Conservation (phyloP, 1,140 invertebrate genomes). For the Ganaspis sp. region DNA sequence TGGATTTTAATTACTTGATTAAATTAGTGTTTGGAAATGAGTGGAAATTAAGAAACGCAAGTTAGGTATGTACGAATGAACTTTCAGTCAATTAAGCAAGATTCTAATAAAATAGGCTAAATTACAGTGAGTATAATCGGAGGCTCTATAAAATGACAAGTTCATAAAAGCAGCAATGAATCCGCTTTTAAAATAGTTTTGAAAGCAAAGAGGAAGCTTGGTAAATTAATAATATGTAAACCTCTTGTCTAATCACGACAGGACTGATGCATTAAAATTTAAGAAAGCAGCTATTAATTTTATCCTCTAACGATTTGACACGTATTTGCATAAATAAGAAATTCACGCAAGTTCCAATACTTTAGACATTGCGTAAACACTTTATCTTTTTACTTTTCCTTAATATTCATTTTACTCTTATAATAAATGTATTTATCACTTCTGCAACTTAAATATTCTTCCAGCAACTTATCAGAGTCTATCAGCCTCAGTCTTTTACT, state of each 20-base stretch:
- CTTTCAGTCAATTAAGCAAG: too few relatives aligned
- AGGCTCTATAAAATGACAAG: neutral
- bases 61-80: too few relatives aligned
- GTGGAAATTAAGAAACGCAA: too few relatives aligned
- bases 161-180: neutral
- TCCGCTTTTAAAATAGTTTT: neutral
- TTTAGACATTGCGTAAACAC: neutral
- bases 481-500: slow-evolving; percentile 1
- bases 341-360: neutral
- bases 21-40: too few relatives aligned
- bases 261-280: neutral
- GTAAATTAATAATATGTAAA: too few relatives aligned
- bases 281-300: slow-evolving; percentile 17
- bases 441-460: slow-evolving; percentile 8
- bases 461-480: slow-evolving; percentile 20
- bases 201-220: too few relatives aligned
- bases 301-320: neutral
- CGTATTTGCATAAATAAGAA: slow-evolving; percentile 2
- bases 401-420: slow-evolving; percentile 3
- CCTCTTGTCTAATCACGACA: neutral
- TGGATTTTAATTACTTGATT: too few relatives aligned
- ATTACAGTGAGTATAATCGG: neutral
- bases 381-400: neutral
- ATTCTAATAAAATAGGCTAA: neutral
- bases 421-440: slow-evolving; percentile 3